Conservation (phyloP, 1,140 invertebrate genomes). For the Anastrepha obliqua region DNA sequence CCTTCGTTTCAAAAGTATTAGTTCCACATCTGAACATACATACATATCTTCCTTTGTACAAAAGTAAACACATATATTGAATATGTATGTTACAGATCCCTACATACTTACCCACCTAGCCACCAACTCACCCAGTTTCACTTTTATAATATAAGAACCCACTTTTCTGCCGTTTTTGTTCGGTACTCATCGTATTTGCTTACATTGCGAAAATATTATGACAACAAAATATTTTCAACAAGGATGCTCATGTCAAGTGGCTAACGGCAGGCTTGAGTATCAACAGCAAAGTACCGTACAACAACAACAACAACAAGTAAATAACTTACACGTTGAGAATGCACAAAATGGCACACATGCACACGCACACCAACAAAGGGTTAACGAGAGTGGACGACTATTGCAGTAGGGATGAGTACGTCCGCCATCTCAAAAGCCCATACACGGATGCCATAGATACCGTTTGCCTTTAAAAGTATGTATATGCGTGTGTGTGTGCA, state of each 20-base stretch:
- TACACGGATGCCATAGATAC: neutral
- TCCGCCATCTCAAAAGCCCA: constrained; percentile 27
- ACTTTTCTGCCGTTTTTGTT: neutral
- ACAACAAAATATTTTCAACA: constrained; percentile 55
- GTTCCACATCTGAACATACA: too few species aligned
- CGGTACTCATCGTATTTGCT: constrained; percentile 3
- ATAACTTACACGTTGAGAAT: neutral
- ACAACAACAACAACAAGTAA: constrained; percentile 19
- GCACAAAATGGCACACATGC: neutral
- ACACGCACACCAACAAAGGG: constrained; percentile 11
- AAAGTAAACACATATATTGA: too few species aligned
- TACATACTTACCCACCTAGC: neutral
- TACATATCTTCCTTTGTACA: too few species aligned
- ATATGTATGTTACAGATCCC: neutral
- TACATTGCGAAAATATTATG: constrained; percentile 53
- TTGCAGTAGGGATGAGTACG: neutral
- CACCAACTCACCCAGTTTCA: constrained; percentile 14
- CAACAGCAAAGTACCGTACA: neutral
- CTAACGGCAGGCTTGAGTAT: constrained; percentile 43
- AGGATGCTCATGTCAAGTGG: constrained; percentile 53
- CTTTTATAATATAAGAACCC: neutral
- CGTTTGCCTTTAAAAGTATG: neutral
- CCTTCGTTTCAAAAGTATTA: too few species aligned
- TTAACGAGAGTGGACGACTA: neutral
- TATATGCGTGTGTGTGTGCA: neutral